phyloP scores from a whole-genome alignment of 2,797 vertebrate genomes.

The Helarctos malayanus region DNA sequence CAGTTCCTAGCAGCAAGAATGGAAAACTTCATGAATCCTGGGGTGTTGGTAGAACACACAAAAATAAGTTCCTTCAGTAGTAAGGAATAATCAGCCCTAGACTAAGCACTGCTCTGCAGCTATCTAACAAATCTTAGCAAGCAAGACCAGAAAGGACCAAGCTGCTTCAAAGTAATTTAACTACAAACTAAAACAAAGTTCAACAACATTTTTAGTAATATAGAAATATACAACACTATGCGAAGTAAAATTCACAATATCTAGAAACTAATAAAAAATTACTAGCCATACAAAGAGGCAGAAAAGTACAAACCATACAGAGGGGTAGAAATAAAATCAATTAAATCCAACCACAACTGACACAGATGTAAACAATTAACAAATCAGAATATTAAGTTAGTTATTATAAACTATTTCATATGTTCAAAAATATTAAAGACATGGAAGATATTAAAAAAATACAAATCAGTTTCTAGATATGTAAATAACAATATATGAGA shows the following conservation, averaged over 20 bases:
- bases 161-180: conserved; percentile 27
- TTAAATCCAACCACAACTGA: conserved; percentile 10
- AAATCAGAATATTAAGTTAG: not conserved
- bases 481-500: not conserved
- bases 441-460: not conserved
- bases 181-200: conserved; percentile 24
- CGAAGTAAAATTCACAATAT: conserved; percentile 14
- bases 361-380: not conserved
- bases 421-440: conserved; percentile 3
- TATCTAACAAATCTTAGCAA: conserved; percentile 3
- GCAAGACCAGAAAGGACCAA: not conserved
- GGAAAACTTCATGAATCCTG: not conserved
- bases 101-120: not conserved
- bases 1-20: not conserved
- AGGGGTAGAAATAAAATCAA: not conserved
- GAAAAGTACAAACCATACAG: conserved; percentile 5
- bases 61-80: not conserved
- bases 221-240: not conserved
- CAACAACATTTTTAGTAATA: conserved; percentile 41
- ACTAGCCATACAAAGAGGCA: not conserved
- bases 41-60: not conserved
- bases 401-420: conserved; percentile 4
- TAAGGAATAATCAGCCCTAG: not conserved
- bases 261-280: conserved; percentile 36
- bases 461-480: conserved; percentile 19